phyloP scores from a whole-genome alignment of 2,888 invertebrate species.

The Drosophila prostipennis region DNA sequence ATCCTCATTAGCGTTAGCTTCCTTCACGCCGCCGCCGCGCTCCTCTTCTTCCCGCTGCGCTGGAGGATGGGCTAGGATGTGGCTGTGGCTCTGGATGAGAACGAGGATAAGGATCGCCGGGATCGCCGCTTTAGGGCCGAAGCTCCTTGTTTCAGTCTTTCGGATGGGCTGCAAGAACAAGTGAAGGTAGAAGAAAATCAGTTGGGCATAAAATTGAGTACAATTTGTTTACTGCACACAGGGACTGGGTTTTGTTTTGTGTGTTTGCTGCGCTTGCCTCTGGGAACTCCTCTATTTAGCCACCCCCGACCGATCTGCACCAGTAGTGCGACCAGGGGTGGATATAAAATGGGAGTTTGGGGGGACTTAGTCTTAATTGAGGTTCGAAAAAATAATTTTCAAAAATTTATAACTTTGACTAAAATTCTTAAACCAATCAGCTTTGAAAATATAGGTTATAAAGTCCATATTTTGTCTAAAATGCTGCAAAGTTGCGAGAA shows the following conservation, averaged over 20 bases:
- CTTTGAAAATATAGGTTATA: too few relatives aligned
- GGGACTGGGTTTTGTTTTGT: slow-evolving; percentile 28
- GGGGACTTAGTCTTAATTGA: background rate
- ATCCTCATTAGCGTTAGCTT: slow-evolving; percentile 85
- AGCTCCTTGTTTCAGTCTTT: slow-evolving; percentile 42
- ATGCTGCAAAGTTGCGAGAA: too few relatives aligned
- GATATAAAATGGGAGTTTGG: background rate
- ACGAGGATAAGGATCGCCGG: slow-evolving; percentile 1
- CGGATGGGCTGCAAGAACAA: slow-evolving; percentile 18
- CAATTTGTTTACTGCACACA: slow-evolving; percentile 36
- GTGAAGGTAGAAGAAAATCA: background rate
- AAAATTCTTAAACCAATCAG: too few relatives aligned
- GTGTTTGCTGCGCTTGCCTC: slow-evolving; percentile 45
- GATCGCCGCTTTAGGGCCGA: slow-evolving; percentile 9
- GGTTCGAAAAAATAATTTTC: background rate
- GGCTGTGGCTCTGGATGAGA: slow-evolving; percentile 20
- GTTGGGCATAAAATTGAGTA: background rate
- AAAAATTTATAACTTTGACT: background rate
- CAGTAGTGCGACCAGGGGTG: background rate
- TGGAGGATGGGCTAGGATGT: slow-evolving; percentile 37
- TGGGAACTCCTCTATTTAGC: background rate
- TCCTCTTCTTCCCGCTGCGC: slow-evolving; percentile 60
- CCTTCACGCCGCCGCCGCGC: slow-evolving; percentile 79
- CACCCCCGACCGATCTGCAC: slow-evolving; percentile 4
- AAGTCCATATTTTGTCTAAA: too few relatives aligned